Evolutionary conservation across 2,888 invertebrate species (phyloP), one percentile per base, ranked within the genome.

Genomic region (Drosophila buzzatii): DNA sequence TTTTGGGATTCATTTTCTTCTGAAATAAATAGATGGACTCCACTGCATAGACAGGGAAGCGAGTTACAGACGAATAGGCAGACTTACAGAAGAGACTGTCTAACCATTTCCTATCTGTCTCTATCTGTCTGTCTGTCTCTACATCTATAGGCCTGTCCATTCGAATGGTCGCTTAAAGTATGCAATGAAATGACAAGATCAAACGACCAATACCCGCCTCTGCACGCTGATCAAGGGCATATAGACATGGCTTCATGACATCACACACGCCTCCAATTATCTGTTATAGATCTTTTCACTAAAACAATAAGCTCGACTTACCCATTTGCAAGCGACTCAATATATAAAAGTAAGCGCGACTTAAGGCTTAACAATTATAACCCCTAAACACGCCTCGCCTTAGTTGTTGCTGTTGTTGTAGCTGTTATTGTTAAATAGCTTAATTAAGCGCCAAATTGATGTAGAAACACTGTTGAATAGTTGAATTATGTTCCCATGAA

Each of bases 371-470:
- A 27, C 58, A 45, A 45, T 58, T 58, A 20, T 45, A 35, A 31
- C 60, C 52, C n/a, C 37, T 58, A 23, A 35, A 45, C 72, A 60
- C 59, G 51, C 49, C 62, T 27, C 39, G 45, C n/a, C 69, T 52
- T 67, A 53, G 47, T 66, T 16, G 49, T 16, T 37, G 33, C 2
- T 35, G 62, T 61, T 31, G 20, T 51, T 31, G 27, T 55, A 73
- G 72, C 83, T 86, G 55, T 18, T 55, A 10, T 55, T 55, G 55
- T 55, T 55, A 41, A 90, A 85, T 90, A 73, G 75, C 85, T 85
- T 86, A 85, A 85, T 85, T 85, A 85, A 86, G 76, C 68, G 72
- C 51, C 78, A 71, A 71, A 71, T 80, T 75, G 51, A 73, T 80
- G 79, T 81, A 68, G 18, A 49, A 82, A 82, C 70, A 70, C 66